Percentiles rank a stretch among this genome's conserved stretches.
phyloP scores from a whole-genome alignment of 2,113 vertebrate genomes.

The Steatornis caripensis region DNA sequence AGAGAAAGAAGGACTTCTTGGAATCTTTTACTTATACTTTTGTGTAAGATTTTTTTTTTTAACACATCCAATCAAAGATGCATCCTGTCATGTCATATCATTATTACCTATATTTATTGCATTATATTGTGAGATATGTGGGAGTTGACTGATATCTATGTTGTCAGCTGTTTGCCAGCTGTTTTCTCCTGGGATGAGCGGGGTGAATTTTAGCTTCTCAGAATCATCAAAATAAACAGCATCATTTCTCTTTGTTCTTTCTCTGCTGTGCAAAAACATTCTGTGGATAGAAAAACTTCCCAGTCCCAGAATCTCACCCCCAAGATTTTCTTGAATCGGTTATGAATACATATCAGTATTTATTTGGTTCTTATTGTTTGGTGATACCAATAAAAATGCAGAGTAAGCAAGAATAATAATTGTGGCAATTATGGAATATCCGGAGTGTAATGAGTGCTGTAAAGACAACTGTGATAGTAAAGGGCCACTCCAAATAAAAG shows the following conservation, averaged over 20 bases:
- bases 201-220: constrained; percentile 44
- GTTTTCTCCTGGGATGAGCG: constrained; percentile 36
- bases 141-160: constrained; percentile 56
- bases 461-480: background rate
- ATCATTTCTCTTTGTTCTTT: background rate
- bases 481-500: background rate
- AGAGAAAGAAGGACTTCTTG: background rate
- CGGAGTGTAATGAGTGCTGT: background rate
- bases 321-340: background rate
- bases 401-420: background rate
- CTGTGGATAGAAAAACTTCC: background rate
- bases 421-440: background rate
- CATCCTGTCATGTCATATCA: constrained; percentile 45
- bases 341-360: background rate
- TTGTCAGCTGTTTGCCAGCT: constrained; percentile 60
- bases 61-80: background rate
- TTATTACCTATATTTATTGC: constrained; percentile 54
- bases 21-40: background rate
- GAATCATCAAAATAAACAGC: constrained; percentile 10
- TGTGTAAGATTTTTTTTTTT: constrained; percentile 13
- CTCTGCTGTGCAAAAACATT: background rate
- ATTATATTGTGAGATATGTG: constrained; percentile 34
- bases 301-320: background rate
- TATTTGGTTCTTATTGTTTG: background rate
- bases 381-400: background rate